Evolutionary conservation across 2,113 vertebrate species (phyloP).

Genomic region (Lota lota): DNA sequence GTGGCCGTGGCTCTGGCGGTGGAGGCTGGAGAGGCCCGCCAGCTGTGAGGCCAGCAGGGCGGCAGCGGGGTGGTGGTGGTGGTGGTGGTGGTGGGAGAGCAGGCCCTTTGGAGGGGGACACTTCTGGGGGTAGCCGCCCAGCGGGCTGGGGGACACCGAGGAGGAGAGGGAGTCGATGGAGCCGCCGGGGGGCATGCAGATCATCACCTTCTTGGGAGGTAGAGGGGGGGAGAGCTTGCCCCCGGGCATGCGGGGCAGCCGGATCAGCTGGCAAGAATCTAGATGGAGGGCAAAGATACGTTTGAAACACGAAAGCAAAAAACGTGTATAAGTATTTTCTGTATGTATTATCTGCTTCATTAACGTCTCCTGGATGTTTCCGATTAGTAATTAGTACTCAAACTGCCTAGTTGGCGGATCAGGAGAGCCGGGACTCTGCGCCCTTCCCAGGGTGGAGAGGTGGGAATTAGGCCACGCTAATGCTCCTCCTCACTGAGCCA

Average conservation of each 20-base stretch:
- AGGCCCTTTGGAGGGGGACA: constrained; percentile 74
- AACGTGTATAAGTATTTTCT: background rate
- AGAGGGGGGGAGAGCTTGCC: constrained; percentile 95
- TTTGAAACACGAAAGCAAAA: background rate
- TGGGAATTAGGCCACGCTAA: constrained; percentile 56
- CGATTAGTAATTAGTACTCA: too few species aligned
- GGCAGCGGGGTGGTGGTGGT: too few species aligned
- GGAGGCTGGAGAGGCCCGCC: constrained; percentile 43
- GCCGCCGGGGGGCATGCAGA: constrained; percentile 88
- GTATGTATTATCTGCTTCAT: background rate
- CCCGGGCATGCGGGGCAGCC: constrained; percentile 89
- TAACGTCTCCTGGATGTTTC: too few species aligned
- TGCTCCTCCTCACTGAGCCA: constrained; percentile 36
- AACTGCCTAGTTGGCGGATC: too few species aligned
- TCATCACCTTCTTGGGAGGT: constrained; percentile 99
- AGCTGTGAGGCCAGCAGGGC: constrained; percentile 85
- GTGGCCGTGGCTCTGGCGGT: constrained; percentile 71
- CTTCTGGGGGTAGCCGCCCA: constrained; percentile 82
- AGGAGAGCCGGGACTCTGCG: too few species aligned
- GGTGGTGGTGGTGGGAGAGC: constrained; percentile 68
- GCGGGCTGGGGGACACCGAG: constrained; percentile 58
- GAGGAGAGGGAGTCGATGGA: constrained; percentile 74
- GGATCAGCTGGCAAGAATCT: constrained; percentile 93
- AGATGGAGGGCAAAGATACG: constrained; percentile 1
- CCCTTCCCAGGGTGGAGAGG: too few species aligned